Base-by-base conservation (phyloP, 2,888 invertebrate species). In the Apamea crenata region DNA sequence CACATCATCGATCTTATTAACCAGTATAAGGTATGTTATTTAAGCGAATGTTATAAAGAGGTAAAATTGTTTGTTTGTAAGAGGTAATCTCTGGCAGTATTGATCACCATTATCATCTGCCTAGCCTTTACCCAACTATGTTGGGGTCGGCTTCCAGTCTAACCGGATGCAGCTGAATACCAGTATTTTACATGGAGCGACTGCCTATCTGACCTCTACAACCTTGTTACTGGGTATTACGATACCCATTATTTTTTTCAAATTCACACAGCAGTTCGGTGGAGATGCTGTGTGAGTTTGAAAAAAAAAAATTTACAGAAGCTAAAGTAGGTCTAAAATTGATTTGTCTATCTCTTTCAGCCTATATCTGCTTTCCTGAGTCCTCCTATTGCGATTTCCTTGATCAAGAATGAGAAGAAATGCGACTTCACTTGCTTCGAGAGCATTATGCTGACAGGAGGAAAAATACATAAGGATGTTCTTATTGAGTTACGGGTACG, bases 1-100 rank as follows among this genome's bases (percentile, higher is more conserved):
- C 94, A 95, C 76, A 68, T 94, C 3, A 92, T 96, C 29, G 93
- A 96, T 56, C 89, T 95, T 7, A 95, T 96, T 25, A 95, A 96
- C 63, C 90, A 94, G 74, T 95, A 96, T 83, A 95, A 90, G 93
- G 96, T 96, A 88, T 79, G 84, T 80, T 63, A 14, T 25, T 1
- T 2, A 18, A 50, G 25, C 21, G 1, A 29, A 47, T 29, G n/a
- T 47, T 16, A 4, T 6, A 44, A 21, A 70, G 25, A 53, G 36
- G 16, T 50, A 21, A 50, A 69, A 47, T 29, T 7, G 4, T 25
- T 36, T 53, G 56, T 56, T 29, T 61, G 21, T 36, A 12, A 65
- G 21, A 66, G 12, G 65, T 36, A 36, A 36, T 36, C 36, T 36
- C 36, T 25, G 36, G 14, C 36, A 36, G 36, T 25, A 36, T 25